These are phyloP conservation scores for Lytechinus pictus DNA, from an alignment of 35 echinoderm and acorn worm species.

Conservation along the genomic window DNA sequence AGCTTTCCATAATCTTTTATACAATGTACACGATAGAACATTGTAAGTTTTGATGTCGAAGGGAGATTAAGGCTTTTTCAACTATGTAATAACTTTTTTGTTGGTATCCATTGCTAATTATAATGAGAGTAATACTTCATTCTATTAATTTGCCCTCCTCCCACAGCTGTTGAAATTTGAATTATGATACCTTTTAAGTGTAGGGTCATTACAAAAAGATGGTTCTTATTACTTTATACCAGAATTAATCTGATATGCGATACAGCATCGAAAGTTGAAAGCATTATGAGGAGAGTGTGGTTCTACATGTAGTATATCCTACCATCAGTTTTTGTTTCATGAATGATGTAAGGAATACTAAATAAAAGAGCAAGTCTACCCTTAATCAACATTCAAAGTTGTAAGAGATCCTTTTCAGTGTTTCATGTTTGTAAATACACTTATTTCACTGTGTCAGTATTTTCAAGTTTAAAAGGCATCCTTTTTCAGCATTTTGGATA, in stretches of 20 bases:
- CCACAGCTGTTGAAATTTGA: not conserved
- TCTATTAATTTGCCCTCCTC: not conserved
- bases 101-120: not conserved
- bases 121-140: not conserved
- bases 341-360: no score
- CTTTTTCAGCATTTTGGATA: no score
- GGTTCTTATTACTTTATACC: not conserved
- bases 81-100: not conserved
- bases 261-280: not conserved
- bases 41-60: no score
- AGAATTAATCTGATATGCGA: not conserved
- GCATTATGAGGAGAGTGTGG: not conserved
- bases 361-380: no score
- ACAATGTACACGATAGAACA: no score
- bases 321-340: not conserved
- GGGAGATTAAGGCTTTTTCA: no score
- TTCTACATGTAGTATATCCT: not conserved
- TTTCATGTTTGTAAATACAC: no score
- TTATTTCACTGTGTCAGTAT: no score
- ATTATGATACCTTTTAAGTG: not conserved
- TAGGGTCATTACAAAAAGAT: not conserved
- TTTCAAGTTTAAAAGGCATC: no score
- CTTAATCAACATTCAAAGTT: no score
- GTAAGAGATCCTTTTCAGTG: no score
- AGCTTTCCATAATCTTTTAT: no score